Conservation (phyloP, 2,113 vertebrate species). For the Ictalurus punctatus region DNA sequence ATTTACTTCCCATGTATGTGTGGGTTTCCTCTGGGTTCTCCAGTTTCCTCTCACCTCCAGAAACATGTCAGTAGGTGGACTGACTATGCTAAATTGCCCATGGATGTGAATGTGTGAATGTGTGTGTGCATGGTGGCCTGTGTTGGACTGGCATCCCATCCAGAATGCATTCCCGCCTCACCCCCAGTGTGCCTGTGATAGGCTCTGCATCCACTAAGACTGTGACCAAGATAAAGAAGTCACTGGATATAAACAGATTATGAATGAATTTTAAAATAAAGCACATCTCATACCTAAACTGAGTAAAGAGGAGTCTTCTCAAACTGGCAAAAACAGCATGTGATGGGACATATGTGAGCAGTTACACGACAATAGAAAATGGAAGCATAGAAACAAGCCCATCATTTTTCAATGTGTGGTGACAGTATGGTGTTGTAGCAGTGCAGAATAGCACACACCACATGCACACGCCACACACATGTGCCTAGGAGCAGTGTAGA, state of each 20-base stretch:
- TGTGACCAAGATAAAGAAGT: not conserved
- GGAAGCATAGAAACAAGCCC: not conserved
- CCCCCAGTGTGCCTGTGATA: not conserved
- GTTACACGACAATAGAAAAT: slow-evolving; percentile 9
- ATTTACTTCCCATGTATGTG: not conserved
- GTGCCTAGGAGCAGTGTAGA: not conserved
- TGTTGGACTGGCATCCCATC: not conserved
- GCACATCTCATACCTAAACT: not conserved
- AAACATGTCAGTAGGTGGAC: not conserved
- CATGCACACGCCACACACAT: slow-evolving; percentile 50
- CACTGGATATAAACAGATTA: not conserved
- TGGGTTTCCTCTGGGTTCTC: not conserved
- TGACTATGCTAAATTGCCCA: not conserved
- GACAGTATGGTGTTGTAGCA: slow-evolving; percentile 19
- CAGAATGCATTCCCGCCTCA: not conserved
- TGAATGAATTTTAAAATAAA: not conserved
- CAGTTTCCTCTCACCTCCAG: not conserved
- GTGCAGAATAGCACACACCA: slow-evolving; percentile 47
- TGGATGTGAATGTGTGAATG: not conserved
- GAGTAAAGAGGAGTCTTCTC: not conserved
- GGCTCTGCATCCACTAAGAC: not conserved
- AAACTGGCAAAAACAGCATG: not conserved
- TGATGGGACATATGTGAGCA: not conserved
- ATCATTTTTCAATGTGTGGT: slow-evolving; percentile 6
- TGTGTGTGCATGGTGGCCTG: not conserved